Evolutionary conservation across 2,113 vertebrate species (phyloP), one percentile per base, ranked within the genome.

Genomic region (Gopherus flavomarginatus): DNA sequence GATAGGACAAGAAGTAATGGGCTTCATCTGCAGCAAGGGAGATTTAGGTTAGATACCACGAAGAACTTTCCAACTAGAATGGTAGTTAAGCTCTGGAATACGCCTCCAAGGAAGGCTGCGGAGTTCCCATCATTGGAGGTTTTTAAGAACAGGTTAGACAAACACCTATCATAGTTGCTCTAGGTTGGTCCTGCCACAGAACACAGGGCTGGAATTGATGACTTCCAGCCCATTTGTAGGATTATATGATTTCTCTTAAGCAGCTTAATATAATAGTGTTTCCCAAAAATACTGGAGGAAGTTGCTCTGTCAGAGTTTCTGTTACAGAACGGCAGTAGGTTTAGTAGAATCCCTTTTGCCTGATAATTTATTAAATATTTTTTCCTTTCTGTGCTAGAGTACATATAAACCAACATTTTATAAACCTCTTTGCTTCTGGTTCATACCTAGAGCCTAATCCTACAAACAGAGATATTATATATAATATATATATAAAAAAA

Each of bases 291-390:
- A 72, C n/a, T 72, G n/a, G n/a, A 65, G 65, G 2, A 72, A 38
- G 35, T 38, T 72, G 65, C 17, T 10, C 19, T 38, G 17, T 38
- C 7, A 69, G 19, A 19, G 57, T 62, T 57, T 57, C 56, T 69
- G 17, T 72, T 72, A 72, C n/a, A 72, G n/a, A 72, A 72, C 83
- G 24, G 87, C 86, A 89, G 0, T 22, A 83, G 85, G n/a, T 83
- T 91, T 92, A 84, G 92, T 91, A 91, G 83, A 92, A 93, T 87
- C 82, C 38, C 89, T 87, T 87, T 95, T 95, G 95, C 42, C 1
- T 87, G 86, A 52, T 81, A 90, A 94, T 88, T 88, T 86, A 86
- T 31, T 72, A 86, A 35, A 16, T 65, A 17, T 65, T 4, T 17
- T 65, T 93, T 93, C 72, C 38, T 88, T 85, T 54, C 52, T 54